Evolutionary conservation across 2,888 invertebrate genomes (phyloP), one percentile per base, ranked within the genome.

Genomic region (Drosophila nigricruria): DNA sequence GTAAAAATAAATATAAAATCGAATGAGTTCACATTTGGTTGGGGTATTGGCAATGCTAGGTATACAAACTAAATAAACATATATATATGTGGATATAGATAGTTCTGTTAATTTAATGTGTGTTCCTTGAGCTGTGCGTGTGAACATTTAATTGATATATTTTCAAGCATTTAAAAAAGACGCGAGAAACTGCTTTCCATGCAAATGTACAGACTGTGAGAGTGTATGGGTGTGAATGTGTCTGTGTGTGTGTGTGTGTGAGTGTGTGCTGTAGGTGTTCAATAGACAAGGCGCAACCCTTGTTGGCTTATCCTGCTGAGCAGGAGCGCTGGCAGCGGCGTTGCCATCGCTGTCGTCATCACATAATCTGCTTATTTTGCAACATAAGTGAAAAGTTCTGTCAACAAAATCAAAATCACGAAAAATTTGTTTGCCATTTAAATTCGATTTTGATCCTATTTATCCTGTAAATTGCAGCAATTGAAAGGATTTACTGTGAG

Each of bases 361-460:
- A 70, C 78, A 81, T 84, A 89, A 84, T 89, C 87, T 83, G 84
- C 89, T 89, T 89, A 84, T 87, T 84, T 81, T 76, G 89, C 84
- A 79, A 69, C 89, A 84, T 86, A 88, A 90, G 91, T 90, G 90
- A 90, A 91, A 91, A 91, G 81, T 90, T 90, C 89, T 90, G 90
- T 91, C 91, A 91, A 89, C 85, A 86, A 77, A 84, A 83, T 88
- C 87, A 81, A 80, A 82, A 81, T 78, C 76, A 77, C 77, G 79
- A 75, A 79, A 88, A 90, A 90, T 90, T 90, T 91, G 91, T 91
- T 91, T 91, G 83, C 90, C 89, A 81, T 91, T 91, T 90, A 91
- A 91, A 91, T 91, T 91, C 88, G 91, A 91, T 91, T 91, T 91
- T 91, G 85, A 91, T 91, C 91, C 88, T 83, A 83, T 91, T 91